phyloP scores from a whole-genome alignment of 1,140 invertebrate species.

The Palaemon carinicauda region DNA sequence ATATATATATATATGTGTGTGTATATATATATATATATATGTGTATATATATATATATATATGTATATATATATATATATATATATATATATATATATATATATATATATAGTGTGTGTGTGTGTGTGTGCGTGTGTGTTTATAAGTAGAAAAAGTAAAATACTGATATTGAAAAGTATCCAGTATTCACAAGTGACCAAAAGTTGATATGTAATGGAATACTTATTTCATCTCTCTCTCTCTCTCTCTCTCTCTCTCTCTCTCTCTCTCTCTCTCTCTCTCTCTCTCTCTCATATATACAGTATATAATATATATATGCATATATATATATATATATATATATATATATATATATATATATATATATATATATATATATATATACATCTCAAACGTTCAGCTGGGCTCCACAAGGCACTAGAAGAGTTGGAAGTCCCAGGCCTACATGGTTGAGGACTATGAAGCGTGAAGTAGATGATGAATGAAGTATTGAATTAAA shows the following conservation, averaged over 20 bases:
- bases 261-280: too few species aligned
- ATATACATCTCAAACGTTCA: too few species aligned
- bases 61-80: background rate
- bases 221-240: too few species aligned
- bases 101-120: background rate
- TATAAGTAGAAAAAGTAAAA: background rate
- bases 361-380: slow-evolving; percentile 7
- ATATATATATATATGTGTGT: background rate
- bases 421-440: too few species aligned
- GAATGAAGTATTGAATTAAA: too few species aligned
- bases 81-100: background rate
- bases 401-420: too few species aligned
- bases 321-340: background rate
- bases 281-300: too few species aligned
- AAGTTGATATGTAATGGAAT: too few species aligned
- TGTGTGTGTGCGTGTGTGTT: too few species aligned
- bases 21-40: background rate
- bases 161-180: background rate
- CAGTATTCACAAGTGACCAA: background rate
- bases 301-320: background rate
- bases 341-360: background rate
- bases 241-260: too few species aligned
- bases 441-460: too few species aligned
- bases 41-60: background rate
- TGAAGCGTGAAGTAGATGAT: too few species aligned